Evolutionary conservation across 1,140 invertebrate species (phyloP).

Genomic region (Holotrichia oblita): DNA sequence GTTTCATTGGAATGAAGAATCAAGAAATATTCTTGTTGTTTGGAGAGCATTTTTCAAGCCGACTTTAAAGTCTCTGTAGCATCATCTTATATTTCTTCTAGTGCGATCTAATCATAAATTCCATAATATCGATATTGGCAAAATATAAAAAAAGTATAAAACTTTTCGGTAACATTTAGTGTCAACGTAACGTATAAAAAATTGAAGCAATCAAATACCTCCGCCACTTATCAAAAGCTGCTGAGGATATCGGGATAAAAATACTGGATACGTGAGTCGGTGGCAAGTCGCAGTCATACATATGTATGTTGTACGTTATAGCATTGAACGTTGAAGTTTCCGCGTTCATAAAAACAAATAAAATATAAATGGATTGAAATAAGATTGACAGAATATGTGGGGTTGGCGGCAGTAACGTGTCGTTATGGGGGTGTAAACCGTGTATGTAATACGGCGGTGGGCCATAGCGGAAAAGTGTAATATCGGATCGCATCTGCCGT

Average conservation of each 20-base stretch:
- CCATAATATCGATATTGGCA: neutral
- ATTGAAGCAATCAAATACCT: slow-evolving; percentile 7
- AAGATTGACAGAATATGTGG: slow-evolving; percentile 47
- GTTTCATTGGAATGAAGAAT: too few relatives aligned
- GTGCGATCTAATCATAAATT: neutral
- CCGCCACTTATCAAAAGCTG: neutral
- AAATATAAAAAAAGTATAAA: neutral
- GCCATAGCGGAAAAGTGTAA: slow-evolving; percentile 48
- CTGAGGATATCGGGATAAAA: too few relatives aligned
- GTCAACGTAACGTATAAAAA: slow-evolving; percentile 6
- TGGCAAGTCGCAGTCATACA: neutral
- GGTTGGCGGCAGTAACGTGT: slow-evolving; percentile 43
- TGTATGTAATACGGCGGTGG: slow-evolving; percentile 53
- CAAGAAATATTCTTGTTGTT: too few relatives aligned
- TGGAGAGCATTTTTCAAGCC: too few relatives aligned
- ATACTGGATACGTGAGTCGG: too few relatives aligned
- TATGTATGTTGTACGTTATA: neutral
- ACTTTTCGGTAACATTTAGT: neutral
- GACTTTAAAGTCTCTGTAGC: too few relatives aligned
- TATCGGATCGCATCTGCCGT: slow-evolving; percentile 56
- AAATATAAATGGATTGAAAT: slow-evolving; percentile 41
- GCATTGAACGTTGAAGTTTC: neutral
- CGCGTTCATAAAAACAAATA: slow-evolving; percentile 38
- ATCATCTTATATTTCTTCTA: too few relatives aligned
- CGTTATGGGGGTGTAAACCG: slow-evolving; percentile 55